These are phyloP conservation scores for Galemys pyrenaicus DNA, from an alignment of 2,113 vertebrate species.

Conservation along the genomic window DNA sequence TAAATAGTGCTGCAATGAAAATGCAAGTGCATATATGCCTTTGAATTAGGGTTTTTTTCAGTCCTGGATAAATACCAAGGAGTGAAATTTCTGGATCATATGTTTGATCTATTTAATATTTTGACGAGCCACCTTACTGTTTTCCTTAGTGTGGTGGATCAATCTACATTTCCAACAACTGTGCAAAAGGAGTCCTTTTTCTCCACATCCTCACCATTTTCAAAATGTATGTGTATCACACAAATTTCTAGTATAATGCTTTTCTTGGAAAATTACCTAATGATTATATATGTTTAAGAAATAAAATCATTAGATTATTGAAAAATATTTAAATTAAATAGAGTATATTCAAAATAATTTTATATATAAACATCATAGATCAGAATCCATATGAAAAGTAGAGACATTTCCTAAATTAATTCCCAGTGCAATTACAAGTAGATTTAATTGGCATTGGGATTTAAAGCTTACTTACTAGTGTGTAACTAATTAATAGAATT, in stretches of 20 bases:
- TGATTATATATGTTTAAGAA: neutral
- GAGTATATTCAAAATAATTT: constrained; percentile 36
- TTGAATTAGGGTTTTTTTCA: too few species aligned
- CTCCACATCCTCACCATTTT: too few species aligned
- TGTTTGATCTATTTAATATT: too few species aligned
- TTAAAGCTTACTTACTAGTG: constrained; percentile 81
- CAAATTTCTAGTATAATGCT: neutral
- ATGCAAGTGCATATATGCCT: too few species aligned
- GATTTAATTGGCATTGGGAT: constrained; percentile 83
- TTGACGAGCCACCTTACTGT: too few species aligned
- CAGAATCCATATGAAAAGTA: constrained; percentile 81
- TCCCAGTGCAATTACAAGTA: constrained; percentile 81
- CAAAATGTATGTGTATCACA: neutral
- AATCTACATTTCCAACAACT: too few species aligned
- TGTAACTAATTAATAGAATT: constrained; percentile 87
- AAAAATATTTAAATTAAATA: neutral
- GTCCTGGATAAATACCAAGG: too few species aligned
- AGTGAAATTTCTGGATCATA: too few species aligned
- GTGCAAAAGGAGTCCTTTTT: too few species aligned
- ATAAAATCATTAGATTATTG: constrained; percentile 21
- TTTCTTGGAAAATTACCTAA: neutral
- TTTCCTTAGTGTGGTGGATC: too few species aligned
- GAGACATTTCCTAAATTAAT: constrained; percentile 79
- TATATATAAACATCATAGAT: neutral
- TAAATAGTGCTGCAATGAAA: too few species aligned